Percentiles rank a stretch among this genome's conserved stretches.
Conservation (phyloP, 2,797 vertebrate species). For the Siniperca undulata region DNA sequence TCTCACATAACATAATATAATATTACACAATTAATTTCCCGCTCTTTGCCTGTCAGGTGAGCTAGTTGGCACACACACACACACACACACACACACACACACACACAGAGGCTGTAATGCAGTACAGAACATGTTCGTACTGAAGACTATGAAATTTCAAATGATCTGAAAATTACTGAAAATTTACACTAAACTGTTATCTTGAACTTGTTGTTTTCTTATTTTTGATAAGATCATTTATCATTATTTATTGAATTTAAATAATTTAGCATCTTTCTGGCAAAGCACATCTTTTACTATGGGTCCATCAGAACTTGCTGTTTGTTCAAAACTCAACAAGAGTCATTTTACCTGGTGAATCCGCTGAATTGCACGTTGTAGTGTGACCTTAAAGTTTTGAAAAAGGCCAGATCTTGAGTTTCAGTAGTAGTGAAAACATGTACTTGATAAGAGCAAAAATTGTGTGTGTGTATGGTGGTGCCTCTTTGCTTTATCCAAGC, state of each 20-base stretch:
- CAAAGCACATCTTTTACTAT: background rate
- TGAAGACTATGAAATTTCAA: background rate
- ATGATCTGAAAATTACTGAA: background rate
- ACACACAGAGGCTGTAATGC: background rate
- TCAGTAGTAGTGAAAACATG: conserved; percentile 8
- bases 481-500: background rate
- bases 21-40: conserved; percentile 48
- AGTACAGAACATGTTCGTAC: background rate
- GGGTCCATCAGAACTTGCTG: conserved; percentile 15
- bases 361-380: background rate
- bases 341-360: conserved; percentile 24
- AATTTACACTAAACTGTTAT: background rate
- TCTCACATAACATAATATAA: conserved; percentile 59
- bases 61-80: conserved; percentile 7
- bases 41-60: conserved; percentile 49
- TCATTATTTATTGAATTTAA: background rate
- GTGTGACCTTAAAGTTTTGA: conserved; percentile 28
- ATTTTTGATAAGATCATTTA: background rate
- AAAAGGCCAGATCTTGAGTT: background rate
- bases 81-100: conserved; percentile 14
- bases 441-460: background rate
- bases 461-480: background rate
- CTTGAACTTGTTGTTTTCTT: background rate
- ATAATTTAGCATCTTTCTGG: background rate
- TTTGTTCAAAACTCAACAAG: conserved; percentile 9